Base-by-base conservation (phyloP, 2,888 invertebrate species). In the Cerastoderma edule region DNA sequence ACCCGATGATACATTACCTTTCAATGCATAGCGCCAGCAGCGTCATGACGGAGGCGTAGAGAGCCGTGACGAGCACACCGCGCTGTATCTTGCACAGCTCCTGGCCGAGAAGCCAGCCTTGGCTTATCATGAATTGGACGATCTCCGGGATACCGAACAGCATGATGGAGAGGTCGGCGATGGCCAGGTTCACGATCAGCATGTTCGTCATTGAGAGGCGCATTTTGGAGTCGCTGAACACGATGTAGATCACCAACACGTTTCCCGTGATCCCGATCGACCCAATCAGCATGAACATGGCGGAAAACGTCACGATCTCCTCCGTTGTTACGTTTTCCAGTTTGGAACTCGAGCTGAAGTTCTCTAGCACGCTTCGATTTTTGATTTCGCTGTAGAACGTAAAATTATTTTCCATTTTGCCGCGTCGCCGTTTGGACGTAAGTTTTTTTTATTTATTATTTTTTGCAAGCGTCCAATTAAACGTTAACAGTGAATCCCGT, bases 11-110 rank as follows among this genome's bases (percentile, higher is more conserved):
- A n/a, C n/a, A n/a, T n/a, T 81, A 90, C 89, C 89, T 91, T 87
- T 94, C 94, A 60, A 94, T 87, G 78, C 93, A 93, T 1, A 94
- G 91, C 13, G 93, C 92, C 24, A 93, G 87, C 30, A 94, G 89
- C 0, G 93, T 93, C 78, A 93, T 90, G 19, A 94, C 93, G 16
- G 93, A 93, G 0, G 92, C 90, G 85, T 93, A 94, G 28, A 94
- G 88, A 33, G 93, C 91, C 28, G 91, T 88, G 32, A 93, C 93
- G 66, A 93, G 91, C 2, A 92, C 83, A 69, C 92, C 93, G 16
- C 94, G 81, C 54, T 92, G 86, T 16, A 91, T 76, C 64, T 92
- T 92, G 78, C 93, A 94, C 74, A 92, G 79, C 4, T 87, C 71
- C 54, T 83, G 77, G 1, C 92, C 92, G 24, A 92, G 81, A 8